Percentiles rank a stretch among this genome's conserved stretches.
Evolutionary conservation across 2,113 vertebrate species (phyloP).

Genomic region (Alligator sinensis): DNA sequence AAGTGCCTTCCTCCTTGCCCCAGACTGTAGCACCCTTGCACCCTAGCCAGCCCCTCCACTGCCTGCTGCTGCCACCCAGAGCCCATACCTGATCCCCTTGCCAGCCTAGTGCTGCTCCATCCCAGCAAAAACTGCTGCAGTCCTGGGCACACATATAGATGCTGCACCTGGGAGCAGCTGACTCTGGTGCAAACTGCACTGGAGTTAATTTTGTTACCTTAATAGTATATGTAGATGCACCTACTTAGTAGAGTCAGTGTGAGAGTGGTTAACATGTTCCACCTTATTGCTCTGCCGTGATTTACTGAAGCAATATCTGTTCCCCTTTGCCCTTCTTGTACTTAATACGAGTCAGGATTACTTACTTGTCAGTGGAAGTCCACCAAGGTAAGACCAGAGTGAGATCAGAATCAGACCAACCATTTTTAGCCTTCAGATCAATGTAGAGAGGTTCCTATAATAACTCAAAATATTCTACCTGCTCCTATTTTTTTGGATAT

Average conservation of each 20-base stretch:
- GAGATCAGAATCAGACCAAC: background rate
- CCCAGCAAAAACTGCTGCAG: too few species aligned
- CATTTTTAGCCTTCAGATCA: background rate
- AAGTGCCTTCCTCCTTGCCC: too few species aligned
- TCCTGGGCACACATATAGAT: too few species aligned
- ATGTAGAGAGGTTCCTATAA: slow-evolving; percentile 25
- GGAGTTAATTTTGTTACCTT: too few species aligned
- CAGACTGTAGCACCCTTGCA: too few species aligned
- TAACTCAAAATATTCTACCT: slow-evolving; percentile 35
- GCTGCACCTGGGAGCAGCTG: too few species aligned
- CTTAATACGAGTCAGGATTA: background rate
- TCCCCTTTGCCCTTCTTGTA: background rate
- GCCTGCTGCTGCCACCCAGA: too few species aligned
- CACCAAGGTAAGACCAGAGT: background rate
- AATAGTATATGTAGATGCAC: too few species aligned
- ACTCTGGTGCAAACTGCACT: too few species aligned
- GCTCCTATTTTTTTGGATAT: slow-evolving; percentile 5
- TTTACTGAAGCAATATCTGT: slow-evolving; percentile 20
- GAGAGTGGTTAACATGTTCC: background rate
- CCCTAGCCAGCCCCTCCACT: too few species aligned
- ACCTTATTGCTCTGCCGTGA: background rate
- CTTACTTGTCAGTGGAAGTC: background rate
- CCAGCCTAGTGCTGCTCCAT: too few species aligned
- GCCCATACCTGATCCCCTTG: too few species aligned
- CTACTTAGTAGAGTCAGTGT: background rate